A percentile compares a stretch with the other conserved stretches of the same genome.
phyloP scores from a whole-genome alignment of 2,888 invertebrate species.

The Diogma glabrata region DNA sequence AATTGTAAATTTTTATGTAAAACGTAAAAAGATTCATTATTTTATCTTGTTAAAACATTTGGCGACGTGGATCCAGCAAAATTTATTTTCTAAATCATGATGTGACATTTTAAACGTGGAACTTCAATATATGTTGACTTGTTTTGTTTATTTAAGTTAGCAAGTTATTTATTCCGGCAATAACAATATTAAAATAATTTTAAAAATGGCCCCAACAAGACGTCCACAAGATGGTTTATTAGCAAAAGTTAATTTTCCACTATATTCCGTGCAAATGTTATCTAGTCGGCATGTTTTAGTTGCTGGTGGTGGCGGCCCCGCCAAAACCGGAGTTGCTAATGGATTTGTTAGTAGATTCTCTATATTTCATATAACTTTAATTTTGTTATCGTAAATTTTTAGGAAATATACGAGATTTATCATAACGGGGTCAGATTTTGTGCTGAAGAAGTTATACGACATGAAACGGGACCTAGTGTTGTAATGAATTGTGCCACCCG shows the following conservation, averaged over 20 bases:
- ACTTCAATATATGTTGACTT: constrained; percentile 11
- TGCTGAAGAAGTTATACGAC: constrained; percentile 77
- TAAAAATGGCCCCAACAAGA: constrained; percentile 46
- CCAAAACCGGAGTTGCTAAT: constrained; percentile 95
- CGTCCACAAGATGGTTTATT: constrained; percentile 57
- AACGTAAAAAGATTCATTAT: too few species aligned
- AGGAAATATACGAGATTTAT: constrained; percentile 89
- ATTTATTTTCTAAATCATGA: neutral
- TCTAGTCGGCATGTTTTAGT: constrained; percentile 89
- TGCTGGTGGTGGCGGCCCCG: constrained; percentile 93
- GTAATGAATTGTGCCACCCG: constrained; percentile 84
- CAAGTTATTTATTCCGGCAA: too few species aligned
- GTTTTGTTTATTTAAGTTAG: too few species aligned
- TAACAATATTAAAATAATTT: neutral
- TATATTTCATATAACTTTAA: neutral
- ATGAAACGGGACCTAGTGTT: constrained; percentile 79
- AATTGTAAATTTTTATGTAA: too few species aligned
- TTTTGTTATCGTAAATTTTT: constrained; percentile 14
- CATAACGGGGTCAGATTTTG: constrained; percentile 73
- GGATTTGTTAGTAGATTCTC: constrained; percentile 71
- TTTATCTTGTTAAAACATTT: too few species aligned
- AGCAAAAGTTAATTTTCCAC: constrained; percentile 84
- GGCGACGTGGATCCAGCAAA: too few species aligned
- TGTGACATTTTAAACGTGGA: constrained; percentile 16
- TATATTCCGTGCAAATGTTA: constrained; percentile 81